Evolutionary conservation across 2,113 vertebrate genomes (phyloP).

Genomic region (Triplophysa rosa): DNA sequence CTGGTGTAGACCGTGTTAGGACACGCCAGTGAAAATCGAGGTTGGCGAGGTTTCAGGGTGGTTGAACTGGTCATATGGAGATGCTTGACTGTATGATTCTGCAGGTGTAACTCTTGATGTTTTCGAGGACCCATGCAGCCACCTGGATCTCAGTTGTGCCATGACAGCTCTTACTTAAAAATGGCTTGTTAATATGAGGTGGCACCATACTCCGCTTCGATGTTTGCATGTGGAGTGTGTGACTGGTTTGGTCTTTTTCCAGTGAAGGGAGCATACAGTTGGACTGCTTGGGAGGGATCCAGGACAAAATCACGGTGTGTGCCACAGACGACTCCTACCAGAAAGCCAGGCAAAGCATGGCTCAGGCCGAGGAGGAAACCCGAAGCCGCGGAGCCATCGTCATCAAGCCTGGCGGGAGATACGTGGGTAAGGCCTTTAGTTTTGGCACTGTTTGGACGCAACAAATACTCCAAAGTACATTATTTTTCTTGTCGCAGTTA

Average conservation of each 20-base stretch:
- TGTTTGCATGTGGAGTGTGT: background rate
- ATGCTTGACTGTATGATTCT: background rate
- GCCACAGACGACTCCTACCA: constrained; percentile 98
- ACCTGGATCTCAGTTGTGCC: background rate
- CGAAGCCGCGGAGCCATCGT: constrained; percentile 91
- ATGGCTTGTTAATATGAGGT: background rate
- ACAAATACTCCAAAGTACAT: too few relatives aligned
- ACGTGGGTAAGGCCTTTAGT: constrained; percentile 79
- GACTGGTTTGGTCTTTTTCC: constrained; percentile 39
- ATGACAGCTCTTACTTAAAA: background rate
- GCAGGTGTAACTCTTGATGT: background rate
- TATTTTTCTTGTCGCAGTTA: too few relatives aligned
- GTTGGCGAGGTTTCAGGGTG: background rate
- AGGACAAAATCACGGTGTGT: constrained; percentile 97
- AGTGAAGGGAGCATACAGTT: constrained; percentile 90
- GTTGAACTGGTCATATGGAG: background rate
- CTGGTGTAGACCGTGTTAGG: background rate
- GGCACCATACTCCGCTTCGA: background rate
- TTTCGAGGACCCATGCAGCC: background rate
- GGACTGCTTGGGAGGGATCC: constrained; percentile 94
- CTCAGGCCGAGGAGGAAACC: constrained; percentile 93
- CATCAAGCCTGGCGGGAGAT: constrained; percentile 94
- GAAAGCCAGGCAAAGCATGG: constrained; percentile 95
- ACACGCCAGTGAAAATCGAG: background rate
- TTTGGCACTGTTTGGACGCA: background rate